Base-by-base conservation (phyloP, 2,113 vertebrate species). In the Cariama cristata region DNA sequence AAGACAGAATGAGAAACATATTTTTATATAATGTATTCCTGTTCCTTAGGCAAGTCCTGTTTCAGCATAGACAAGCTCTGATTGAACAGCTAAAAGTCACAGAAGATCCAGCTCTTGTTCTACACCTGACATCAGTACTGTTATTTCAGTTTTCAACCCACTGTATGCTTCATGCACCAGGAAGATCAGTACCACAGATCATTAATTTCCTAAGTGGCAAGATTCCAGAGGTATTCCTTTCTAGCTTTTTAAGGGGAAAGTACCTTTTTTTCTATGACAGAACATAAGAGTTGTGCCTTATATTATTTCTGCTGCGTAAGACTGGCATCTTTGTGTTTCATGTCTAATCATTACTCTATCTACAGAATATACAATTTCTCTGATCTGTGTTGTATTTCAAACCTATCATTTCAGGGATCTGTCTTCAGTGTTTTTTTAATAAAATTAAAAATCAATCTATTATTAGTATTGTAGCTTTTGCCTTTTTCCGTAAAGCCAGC, bases 121-220 rank as follows among this genome's bases (percentile, higher is more conserved):
- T 99, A 59, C 99, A 99, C 92, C 98, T 99, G 93, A 99, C 99
- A 40, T 98, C 99, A 20, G 98, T 99, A 35, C 97, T 99, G 95
- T 97, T 99, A 63, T 99, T 99, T 95, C 99, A 99, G 94, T 98
- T 98, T 91, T 97, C 97, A 86, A 99, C 98, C 40, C 98, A 99
- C 91, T 99, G 98, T 93, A 99, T 99, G 99, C 98, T 99, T 86
- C 99, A 99, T 85, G 99, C 99, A 21, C 99, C 99, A 7, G 99
- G 99, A 62, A 99, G 99, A 98, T 99, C 99, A 67, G 99, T 99
- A 60, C 99, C 99, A 35, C 99, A 99, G 91, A 98, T 99, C 96
- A 99, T 99, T 86, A 95, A 97, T 94, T 98, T 99, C 63, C 98
- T 99, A 64, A 98, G 95, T 5, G 97, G 97, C 50, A 99, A 98